Conservation (phyloP, 2,888 invertebrate genomes). For the Rotaria socialis region DNA sequence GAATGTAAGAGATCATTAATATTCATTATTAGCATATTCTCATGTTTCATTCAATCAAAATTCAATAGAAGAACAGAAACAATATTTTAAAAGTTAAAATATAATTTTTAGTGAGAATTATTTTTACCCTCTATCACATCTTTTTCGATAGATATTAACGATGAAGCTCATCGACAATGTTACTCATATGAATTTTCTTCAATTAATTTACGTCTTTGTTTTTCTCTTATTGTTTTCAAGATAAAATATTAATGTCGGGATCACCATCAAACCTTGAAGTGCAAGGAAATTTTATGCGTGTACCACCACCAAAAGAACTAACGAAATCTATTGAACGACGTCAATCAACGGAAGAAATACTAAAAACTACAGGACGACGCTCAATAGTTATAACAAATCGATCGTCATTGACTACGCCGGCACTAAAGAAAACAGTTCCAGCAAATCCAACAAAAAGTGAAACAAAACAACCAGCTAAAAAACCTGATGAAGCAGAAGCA, state of each 20-base stretch:
- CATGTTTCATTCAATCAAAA: too few relatives aligned
- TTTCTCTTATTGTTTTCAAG: too few relatives aligned
- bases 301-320: constrained; percentile 26
- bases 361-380: not conserved
- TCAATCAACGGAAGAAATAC: not conserved
- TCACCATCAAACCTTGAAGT: not conserved
- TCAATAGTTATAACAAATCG: not conserved
- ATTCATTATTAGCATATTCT: too few relatives aligned
- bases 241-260: not conserved
- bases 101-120: too few relatives aligned
- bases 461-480: not conserved
- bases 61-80: too few relatives aligned
- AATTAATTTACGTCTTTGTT: too few relatives aligned
- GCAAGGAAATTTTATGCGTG: not conserved
- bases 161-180: too few relatives aligned
- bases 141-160: too few relatives aligned
- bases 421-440: not conserved
- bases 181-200: too few relatives aligned
- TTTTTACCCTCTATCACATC: too few relatives aligned
- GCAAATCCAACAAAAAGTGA: not conserved
- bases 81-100: too few relatives aligned
- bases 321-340: not conserved
- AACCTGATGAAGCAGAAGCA: not conserved
- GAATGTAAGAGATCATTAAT: too few relatives aligned
- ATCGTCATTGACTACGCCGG: not conserved